phyloP scores from a whole-genome alignment of 2,888 invertebrate genomes.

The Suillia variegata region DNA sequence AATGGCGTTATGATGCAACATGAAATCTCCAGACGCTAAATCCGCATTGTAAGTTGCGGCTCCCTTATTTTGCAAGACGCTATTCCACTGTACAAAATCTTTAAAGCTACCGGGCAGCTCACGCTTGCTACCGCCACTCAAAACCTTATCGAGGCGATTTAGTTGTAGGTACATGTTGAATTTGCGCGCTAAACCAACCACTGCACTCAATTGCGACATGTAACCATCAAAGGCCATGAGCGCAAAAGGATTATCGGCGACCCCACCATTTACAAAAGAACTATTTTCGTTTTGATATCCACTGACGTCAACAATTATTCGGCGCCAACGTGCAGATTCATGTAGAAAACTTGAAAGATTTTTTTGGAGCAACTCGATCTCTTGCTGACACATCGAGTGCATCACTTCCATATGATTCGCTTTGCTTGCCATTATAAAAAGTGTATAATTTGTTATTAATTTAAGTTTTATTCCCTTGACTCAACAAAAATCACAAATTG shows the following conservation, averaged over 20 bases:
- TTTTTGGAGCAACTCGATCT: conserved; percentile 24
- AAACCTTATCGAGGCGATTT: too few species aligned
- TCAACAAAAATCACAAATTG: too few species aligned
- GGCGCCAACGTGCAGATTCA: conserved; percentile 21
- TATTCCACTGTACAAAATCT: conserved; percentile 22
- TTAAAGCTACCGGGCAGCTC: too few species aligned
- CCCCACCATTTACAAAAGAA: not conserved
- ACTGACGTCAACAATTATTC: too few species aligned
- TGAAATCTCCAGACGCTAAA: too few species aligned
- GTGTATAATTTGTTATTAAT: too few species aligned
- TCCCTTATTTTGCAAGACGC: not conserved
- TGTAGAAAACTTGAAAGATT: conserved; percentile 25
- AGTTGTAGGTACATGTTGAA: conserved; percentile 33
- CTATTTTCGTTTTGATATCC: too few species aligned
- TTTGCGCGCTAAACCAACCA: conserved; percentile 29
- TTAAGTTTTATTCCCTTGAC: too few species aligned
- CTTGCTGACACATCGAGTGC: conserved; percentile 29
- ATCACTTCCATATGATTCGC: conserved; percentile 25
- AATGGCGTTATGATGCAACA: too few species aligned
- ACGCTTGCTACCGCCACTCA: too few species aligned
- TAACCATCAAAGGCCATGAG: conserved; percentile 30
- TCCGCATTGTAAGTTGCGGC: too few species aligned
- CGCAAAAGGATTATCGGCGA: not conserved
- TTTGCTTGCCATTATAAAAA: not conserved
- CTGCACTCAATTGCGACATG: conserved; percentile 30